phyloP scores from a whole-genome alignment of 1,140 invertebrate genomes.

The Antheraea pernyi region DNA sequence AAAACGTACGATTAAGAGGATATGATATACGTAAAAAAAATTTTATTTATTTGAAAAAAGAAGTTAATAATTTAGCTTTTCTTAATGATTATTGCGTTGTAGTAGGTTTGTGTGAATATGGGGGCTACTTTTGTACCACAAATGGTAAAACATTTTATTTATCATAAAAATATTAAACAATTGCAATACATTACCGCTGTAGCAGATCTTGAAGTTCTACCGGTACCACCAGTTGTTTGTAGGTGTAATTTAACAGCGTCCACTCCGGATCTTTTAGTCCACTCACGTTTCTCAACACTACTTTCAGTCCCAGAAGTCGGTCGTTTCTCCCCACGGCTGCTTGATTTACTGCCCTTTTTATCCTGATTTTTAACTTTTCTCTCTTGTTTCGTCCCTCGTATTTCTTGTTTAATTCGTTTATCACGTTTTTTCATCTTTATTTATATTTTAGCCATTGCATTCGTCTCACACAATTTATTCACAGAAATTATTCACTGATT shows the following conservation, averaged over 20 bases:
- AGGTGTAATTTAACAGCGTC: conserved; percentile 70
- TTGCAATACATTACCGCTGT: conserved; percentile 48
- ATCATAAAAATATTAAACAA: background rate
- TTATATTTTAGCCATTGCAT: background rate
- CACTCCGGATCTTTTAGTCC: conserved; percentile 58
- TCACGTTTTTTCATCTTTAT: conserved; percentile 60
- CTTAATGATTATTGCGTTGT: background rate
- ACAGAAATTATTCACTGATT: conserved; percentile 24
- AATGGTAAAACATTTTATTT: too few species aligned
- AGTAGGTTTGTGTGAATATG: background rate
- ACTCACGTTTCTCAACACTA: conserved; percentile 16
- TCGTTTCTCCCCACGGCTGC: conserved; percentile 1
- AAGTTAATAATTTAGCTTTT: background rate
- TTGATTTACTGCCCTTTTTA: conserved; percentile 24
- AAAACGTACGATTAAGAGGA: too few species aligned
- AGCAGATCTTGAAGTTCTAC: conserved; percentile 65
- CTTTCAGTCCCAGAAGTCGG: conserved; percentile 15
- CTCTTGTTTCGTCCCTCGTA: conserved; percentile 40
- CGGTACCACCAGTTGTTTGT: conserved; percentile 54
- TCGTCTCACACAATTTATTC: conserved; percentile 19
- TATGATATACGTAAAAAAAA: background rate
- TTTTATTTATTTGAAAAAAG: background rate
- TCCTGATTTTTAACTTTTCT: conserved; percentile 44
- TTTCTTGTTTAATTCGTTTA: conserved; percentile 38
- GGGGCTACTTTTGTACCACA: background rate